Evolutionary conservation across 2,113 vertebrate genomes (phyloP).

Genomic region (Struthidea cinerea): DNA sequence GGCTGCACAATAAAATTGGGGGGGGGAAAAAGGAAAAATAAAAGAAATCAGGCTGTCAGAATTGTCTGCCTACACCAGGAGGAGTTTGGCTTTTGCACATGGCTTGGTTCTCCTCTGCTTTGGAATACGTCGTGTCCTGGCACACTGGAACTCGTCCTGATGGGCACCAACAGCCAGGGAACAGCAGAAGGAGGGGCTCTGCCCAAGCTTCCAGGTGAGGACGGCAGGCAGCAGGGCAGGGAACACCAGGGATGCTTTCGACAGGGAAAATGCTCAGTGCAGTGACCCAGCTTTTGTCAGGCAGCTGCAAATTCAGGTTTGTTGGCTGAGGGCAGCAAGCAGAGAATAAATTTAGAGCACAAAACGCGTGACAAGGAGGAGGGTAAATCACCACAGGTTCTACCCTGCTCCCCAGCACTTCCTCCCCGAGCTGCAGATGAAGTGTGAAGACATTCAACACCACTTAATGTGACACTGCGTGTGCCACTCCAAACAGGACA

Average conservation of each 20-base stretch:
- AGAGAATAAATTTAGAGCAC: not conserved
- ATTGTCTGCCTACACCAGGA: not conserved
- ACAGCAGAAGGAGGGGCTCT: not conserved
- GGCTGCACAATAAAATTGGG: not conserved
- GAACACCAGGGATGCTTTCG: not conserved
- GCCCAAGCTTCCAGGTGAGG: not conserved
- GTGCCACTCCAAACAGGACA: constrained; percentile 43
- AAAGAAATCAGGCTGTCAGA: not conserved
- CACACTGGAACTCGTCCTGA: not conserved
- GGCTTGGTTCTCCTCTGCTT: not conserved
- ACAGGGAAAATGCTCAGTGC: not conserved
- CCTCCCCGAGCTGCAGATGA: not conserved
- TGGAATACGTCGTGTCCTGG: not conserved
- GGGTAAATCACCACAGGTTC: not conserved
- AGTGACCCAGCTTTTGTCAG: not conserved
- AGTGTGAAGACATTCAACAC: constrained; percentile 27
- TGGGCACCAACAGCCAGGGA: not conserved
- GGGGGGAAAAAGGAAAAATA: accelerated
- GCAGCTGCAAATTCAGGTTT: not conserved
- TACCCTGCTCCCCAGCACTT: not conserved
- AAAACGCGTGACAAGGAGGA: not conserved
- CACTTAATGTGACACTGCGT: not conserved
- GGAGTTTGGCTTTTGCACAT: not conserved
- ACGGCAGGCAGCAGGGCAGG: not conserved
- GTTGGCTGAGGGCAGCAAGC: not conserved